These are phyloP conservation scores for Nomada goodeniana DNA, from an alignment of 2,888 invertebrate genomes.

Conservation along the genomic window DNA sequence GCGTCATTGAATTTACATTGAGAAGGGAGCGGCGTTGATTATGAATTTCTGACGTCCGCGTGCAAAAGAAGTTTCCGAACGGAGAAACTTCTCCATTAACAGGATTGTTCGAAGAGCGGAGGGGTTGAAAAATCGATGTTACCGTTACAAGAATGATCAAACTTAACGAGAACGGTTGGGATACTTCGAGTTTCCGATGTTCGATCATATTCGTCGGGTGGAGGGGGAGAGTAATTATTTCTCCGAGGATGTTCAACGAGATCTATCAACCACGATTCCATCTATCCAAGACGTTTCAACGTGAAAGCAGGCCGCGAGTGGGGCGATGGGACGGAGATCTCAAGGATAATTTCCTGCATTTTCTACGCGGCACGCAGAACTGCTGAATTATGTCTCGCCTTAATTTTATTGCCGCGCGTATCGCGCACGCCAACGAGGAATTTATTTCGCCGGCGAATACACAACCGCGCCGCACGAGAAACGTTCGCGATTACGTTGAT, in stretches of 20 bases:
- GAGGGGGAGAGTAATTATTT: neutral
- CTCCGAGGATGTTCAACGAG: neutral
- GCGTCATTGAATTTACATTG: too few relatives aligned
- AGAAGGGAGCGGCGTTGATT: too few relatives aligned
- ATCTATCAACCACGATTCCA: conserved; percentile 6
- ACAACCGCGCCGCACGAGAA: too few relatives aligned
- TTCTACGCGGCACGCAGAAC: neutral
- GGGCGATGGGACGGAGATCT: neutral
- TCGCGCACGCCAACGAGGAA: neutral
- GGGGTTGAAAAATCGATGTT: too few relatives aligned
- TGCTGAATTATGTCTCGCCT: neutral
- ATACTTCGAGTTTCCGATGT: neutral
- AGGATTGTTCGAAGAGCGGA: too few relatives aligned
- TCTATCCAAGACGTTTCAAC: neutral
- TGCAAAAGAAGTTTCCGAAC: too few relatives aligned
- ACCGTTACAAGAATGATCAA: too few relatives aligned
- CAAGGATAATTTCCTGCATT: conserved; percentile 8
- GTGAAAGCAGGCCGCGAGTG: neutral
- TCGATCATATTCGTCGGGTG: too few relatives aligned
- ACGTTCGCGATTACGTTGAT: too few relatives aligned
- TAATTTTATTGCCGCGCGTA: neutral
- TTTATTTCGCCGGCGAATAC: neutral
- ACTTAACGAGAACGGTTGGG: too few relatives aligned
- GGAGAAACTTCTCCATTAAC: too few relatives aligned
- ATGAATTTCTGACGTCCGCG: too few relatives aligned